These are phyloP conservation scores for Linnaemya tessellans DNA, from an alignment of 2,888 invertebrate species.

Conservation along the genomic window DNA sequence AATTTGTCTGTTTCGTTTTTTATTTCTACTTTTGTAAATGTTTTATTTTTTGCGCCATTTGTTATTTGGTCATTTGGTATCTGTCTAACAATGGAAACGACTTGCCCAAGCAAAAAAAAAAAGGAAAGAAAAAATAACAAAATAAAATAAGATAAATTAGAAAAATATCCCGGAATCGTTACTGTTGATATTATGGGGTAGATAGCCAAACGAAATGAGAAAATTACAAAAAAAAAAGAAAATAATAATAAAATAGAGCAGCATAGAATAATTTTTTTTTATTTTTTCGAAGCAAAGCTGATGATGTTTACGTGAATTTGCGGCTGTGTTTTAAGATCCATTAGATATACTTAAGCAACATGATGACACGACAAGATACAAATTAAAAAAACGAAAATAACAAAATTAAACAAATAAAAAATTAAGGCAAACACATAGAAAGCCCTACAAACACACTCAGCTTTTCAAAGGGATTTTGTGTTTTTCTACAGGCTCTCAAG, in stretches of 20 bases:
- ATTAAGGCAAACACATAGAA: slow-evolving; percentile 47
- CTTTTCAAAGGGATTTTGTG: slow-evolving; percentile 76
- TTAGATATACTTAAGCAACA: slow-evolving; percentile 69
- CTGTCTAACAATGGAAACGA: slow-evolving; percentile 60
- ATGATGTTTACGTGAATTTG: slow-evolving; percentile 68
- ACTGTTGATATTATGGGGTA: slow-evolving; percentile 70
- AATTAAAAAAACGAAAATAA: slow-evolving; percentile 34
- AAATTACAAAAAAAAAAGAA: slow-evolving; percentile 42
- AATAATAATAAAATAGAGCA: slow-evolving; percentile 35
- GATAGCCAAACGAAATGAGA: slow-evolving; percentile 65
- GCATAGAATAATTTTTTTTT: slow-evolving; percentile 33
- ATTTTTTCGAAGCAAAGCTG: slow-evolving; percentile 31
- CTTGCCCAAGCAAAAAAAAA: slow-evolving; percentile 53
- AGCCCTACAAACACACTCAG: slow-evolving; percentile 69
- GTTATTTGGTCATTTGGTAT: slow-evolving; percentile 72
- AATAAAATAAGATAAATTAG: slow-evolving; percentile 70
- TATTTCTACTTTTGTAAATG: slow-evolving; percentile 36
- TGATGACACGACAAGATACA: slow-evolving; percentile 72
- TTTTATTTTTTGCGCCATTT: slow-evolving; percentile 68
- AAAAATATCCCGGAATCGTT: slow-evolving; percentile 71
- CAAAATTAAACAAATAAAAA: slow-evolving; percentile 48
- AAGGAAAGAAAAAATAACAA: slow-evolving; percentile 38
- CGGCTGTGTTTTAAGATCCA: slow-evolving; percentile 70
- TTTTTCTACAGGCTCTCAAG: slow-evolving; percentile 42
- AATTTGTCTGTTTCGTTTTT: slow-evolving; percentile 47